Percentiles rank a stretch among this genome's conserved stretches.
Evolutionary conservation across 2,888 invertebrate genomes (phyloP).

Genomic region (Chorisops tibialis): DNA sequence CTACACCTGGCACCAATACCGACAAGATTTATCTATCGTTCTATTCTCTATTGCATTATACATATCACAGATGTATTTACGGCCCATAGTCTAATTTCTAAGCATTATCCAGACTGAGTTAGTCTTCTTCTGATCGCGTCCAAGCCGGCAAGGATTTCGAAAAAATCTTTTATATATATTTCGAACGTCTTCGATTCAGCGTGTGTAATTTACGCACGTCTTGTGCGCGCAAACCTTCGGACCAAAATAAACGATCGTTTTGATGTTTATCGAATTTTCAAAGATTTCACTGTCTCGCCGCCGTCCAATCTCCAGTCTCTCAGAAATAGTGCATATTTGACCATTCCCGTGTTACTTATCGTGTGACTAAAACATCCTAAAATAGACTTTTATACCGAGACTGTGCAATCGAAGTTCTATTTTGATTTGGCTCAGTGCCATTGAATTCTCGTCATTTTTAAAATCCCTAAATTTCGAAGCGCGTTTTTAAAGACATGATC

Average conservation of each 20-base stretch:
- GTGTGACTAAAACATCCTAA: constrained; percentile 9
- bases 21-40: background rate
- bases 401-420: too few relatives aligned
- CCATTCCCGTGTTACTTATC: background rate
- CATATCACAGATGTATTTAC: too few relatives aligned
- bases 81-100: background rate
- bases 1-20: constrained; percentile 7
- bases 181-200: background rate
- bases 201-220: constrained; percentile 1
- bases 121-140: constrained; percentile 30
- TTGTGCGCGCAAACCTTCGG: constrained; percentile 4
- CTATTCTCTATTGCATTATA: too few relatives aligned
- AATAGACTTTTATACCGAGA: constrained; percentile 5
- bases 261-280: background rate
- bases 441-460: constrained; percentile 4
- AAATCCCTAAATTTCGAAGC: background rate
- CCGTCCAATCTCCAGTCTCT: background rate
- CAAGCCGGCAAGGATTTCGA: constrained; percentile 22
- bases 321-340: constrained; percentile 8
- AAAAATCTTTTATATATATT: background rate
- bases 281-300: background rate
- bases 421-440: constrained; percentile 17
- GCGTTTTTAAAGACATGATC: constrained; percentile 21
- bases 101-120: background rate
- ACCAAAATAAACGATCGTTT: constrained; percentile 6